Evolutionary conservation across 2,888 invertebrate genomes (phyloP).

Genomic region (Scaptodrosophila latifasciaeformis): DNA sequence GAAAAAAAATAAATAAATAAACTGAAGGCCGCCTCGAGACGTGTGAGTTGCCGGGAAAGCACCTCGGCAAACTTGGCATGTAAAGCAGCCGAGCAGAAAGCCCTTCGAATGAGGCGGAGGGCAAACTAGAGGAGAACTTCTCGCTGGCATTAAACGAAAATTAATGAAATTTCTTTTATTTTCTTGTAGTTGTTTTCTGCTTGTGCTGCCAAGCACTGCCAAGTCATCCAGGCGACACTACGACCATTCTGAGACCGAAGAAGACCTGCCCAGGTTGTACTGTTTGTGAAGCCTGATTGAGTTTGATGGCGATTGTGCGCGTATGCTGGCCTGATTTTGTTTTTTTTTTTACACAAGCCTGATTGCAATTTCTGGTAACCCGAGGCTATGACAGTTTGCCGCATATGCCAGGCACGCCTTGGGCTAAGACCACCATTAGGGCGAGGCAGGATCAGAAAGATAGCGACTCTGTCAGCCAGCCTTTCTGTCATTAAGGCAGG

Average conservation of each 20-base stretch:
- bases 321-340: constrained; percentile 11
- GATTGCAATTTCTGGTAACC: constrained; percentile 53
- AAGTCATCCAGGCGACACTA: constrained; percentile 7
- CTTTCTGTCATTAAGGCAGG: constrained; percentile 38
- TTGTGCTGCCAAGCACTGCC: constrained; percentile 23
- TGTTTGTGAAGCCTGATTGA: constrained; percentile 58
- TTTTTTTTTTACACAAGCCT: constrained; percentile 32
- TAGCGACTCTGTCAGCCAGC: neutral
- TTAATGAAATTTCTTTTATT: constrained; percentile 56
- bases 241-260: constrained; percentile 33
- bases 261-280: constrained; percentile 28
- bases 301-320: constrained; percentile 67
- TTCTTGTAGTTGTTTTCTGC: constrained; percentile 18
- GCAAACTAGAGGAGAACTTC: too few species aligned
- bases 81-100: neutral
- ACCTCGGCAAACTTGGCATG: constrained; percentile 14
- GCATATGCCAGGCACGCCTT: too few species aligned
- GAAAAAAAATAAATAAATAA: neutral
- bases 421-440: too few species aligned
- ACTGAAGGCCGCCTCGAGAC: neutral
- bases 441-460: neutral
- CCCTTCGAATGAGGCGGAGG: neutral
- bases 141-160: constrained; percentile 67
- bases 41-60: neutral
- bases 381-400: constrained; percentile 21